Base-by-base conservation (phyloP, 2,113 vertebrate species). In the Morone chrysops region DNA sequence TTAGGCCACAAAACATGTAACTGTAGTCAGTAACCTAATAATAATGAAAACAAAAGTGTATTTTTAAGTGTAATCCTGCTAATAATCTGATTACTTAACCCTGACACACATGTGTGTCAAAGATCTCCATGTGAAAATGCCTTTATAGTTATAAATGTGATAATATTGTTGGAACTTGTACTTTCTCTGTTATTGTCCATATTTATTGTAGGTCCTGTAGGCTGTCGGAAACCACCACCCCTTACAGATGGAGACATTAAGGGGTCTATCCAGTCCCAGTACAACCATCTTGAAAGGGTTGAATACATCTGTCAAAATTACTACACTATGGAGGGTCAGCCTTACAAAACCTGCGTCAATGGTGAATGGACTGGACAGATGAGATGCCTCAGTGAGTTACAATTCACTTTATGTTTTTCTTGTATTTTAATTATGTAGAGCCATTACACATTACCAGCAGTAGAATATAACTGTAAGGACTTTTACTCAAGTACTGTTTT, bases 301-400 rank as follows among this genome's bases (percentile, higher is more conserved):
- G 3, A 81, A 22, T 90, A 87, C 38, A 0, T 0, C 16, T 93
- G 92, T 65, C 71, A 77, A 43, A 0, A 0, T 0, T 60, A 0
- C 2, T 81, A 89, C 53, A 2, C 0, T 0, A 48, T 88, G 79
- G 10, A 71, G 0, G 87, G 81, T 11, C 1, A 0, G 0, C 9
- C 43, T 6, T 18, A n/a, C 25, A 76, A 47, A 80, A 89, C 70
- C 41, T 93, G 92, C 68, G 0, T 0, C 0, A 78, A 89, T 11
- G 88, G 92, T 4, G 0, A 76, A 53, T 93, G 92, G 92, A 56
- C 3, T 16, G 90, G 90, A 89, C 0, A 72, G 2, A 83, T 86
- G 0, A 86, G 0, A 75, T 93, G 92, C 53, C 47, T 89, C 10
- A 83, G 92, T 93, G 83, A 93, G 92, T 83, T 17, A 45, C n/a